phyloP scores from a whole-genome alignment of 2,888 invertebrate genomes.

The Junonia oenone region DNA sequence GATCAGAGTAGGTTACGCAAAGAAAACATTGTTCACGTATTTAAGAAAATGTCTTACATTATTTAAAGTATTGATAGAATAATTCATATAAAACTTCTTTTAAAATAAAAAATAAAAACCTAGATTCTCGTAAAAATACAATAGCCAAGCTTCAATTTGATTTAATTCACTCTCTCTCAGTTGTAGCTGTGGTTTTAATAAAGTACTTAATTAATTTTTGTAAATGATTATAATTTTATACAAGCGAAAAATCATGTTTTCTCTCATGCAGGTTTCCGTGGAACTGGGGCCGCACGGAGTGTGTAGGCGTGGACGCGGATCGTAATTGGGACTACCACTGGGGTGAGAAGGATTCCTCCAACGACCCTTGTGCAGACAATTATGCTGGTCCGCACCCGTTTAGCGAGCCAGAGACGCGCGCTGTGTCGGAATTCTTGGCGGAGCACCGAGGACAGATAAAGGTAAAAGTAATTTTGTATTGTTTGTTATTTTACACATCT shows the following conservation, averaged over 20 bases:
- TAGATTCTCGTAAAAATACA: too few relatives aligned
- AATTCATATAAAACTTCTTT: too few relatives aligned
- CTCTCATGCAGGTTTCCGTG: constrained; percentile 61
- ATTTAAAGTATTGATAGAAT: too few relatives aligned
- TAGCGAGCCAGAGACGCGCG: constrained; percentile 88
- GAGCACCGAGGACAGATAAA: constrained; percentile 81
- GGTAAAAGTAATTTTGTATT: constrained; percentile 43
- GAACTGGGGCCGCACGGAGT: constrained; percentile 81
- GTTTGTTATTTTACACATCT: neutral
- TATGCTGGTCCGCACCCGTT: constrained; percentile 86
- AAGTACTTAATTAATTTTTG: too few relatives aligned
- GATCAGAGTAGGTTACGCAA: neutral
- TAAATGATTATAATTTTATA: neutral
- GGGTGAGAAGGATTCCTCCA: constrained; percentile 84
- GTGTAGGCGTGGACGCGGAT: constrained; percentile 88
- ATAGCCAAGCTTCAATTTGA: too few relatives aligned
- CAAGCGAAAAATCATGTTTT: neutral
- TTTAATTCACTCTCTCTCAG: too few relatives aligned
- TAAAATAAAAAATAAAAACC: too few relatives aligned
- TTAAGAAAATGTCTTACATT: too few relatives aligned
- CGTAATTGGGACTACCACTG: constrained; percentile 89
- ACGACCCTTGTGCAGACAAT: constrained; percentile 85
- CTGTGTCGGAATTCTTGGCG: constrained; percentile 81
- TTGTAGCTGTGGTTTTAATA: too few relatives aligned
- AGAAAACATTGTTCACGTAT: too few relatives aligned